phyloP scores from a whole-genome alignment of 2,888 invertebrate species.

The Nasonovia ribisnigri region DNA sequence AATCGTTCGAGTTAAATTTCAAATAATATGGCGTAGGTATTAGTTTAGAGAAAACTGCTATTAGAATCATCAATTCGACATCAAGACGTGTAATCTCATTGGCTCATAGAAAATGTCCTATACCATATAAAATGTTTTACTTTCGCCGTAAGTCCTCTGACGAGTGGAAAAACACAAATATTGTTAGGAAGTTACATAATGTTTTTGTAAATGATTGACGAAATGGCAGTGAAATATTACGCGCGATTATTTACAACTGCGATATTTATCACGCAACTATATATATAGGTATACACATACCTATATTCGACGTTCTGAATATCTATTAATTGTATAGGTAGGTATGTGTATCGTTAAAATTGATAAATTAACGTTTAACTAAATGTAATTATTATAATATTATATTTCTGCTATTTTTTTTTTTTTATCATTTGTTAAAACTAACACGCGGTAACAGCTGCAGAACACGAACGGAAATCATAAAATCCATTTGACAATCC shows the following conservation, averaged over 20 bases:
- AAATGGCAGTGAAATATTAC: not conserved
- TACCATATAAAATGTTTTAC: not conserved
- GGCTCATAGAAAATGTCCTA: not conserved
- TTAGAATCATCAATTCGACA: not conserved
- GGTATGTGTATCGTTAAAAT: not conserved
- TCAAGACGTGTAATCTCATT: not conserved
- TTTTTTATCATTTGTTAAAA: conserved; percentile 13
- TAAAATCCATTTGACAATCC: conserved; percentile 30
- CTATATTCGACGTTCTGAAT: not conserved
- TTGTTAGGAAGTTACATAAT: not conserved
- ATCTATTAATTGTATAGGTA: not conserved
- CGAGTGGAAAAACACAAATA: not conserved
- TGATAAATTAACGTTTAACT: not conserved
- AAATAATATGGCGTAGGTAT: not conserved
- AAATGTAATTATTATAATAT: not conserved
- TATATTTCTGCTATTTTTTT: not conserved
- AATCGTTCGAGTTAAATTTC: not conserved
- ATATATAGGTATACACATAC: not conserved
- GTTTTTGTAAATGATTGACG: not conserved
- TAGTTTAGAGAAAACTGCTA: not conserved
- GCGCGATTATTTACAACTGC: not conserved
- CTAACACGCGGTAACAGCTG: not conserved
- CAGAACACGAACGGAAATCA: not conserved
- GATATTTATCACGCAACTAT: not conserved
- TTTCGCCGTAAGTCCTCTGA: not conserved